A percentile compares a stretch with the other conserved stretches of the same genome.
These are phyloP conservation scores for Macrostomum lignano DNA, from an alignment of 1,140 invertebrate species.

Conservation along the genomic window DNA sequence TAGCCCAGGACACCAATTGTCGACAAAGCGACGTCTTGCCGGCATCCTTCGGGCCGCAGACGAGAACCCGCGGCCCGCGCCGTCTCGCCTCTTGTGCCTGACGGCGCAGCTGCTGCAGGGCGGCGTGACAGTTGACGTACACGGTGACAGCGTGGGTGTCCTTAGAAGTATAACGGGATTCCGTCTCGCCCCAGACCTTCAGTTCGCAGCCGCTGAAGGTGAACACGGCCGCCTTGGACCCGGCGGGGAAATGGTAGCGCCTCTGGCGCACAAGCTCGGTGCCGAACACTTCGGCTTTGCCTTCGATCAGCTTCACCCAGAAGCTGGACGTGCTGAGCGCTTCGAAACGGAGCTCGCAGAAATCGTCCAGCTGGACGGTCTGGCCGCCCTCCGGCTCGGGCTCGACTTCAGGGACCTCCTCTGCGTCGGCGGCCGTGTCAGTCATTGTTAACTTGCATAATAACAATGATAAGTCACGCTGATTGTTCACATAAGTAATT, in stretches of 20 bases:
- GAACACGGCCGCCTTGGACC: conserved; percentile 74
- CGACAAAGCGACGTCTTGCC: no score
- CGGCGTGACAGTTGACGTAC: conserved; percentile 75
- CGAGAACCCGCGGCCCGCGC: no score
- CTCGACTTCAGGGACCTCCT: no score
- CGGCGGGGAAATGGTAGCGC: conserved; percentile 56
- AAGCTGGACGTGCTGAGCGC: conserved; percentile 4
- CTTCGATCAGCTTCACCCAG: conserved; percentile 41
- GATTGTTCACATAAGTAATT: no score
- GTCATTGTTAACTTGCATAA: no score
- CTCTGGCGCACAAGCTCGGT: conserved; percentile 76
- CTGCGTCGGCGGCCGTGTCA: no score
- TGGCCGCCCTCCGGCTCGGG: no score
- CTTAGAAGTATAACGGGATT: conserved; percentile 68
- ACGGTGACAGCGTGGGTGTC: conserved; percentile 84
- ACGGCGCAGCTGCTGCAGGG: conserved; percentile 55
- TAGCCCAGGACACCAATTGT: no score
- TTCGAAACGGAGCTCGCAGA: conserved; percentile 7
- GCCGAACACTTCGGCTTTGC: conserved; percentile 77
- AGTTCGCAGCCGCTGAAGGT: conserved; percentile 67
- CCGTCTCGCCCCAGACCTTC: conserved; percentile 46
- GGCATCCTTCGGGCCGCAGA: no score
- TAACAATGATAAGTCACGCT: no score
- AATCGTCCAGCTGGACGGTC: no score
- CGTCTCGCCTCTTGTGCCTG: conserved; percentile 41